Evolutionary conservation across 2,888 invertebrate species (phyloP).

Genomic region (Eudemis profundana): DNA sequence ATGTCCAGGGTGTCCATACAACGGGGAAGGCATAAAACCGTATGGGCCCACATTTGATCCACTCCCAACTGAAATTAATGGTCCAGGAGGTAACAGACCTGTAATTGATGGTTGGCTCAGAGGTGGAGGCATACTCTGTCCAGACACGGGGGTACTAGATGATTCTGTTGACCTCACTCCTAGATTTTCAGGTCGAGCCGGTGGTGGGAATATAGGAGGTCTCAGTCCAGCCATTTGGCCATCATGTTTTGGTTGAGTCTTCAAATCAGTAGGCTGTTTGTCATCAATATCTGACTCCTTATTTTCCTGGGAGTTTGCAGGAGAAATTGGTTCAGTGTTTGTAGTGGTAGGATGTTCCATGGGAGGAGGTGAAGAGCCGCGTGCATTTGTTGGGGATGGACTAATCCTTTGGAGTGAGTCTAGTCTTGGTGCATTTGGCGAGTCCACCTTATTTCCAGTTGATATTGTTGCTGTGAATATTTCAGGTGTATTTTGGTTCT

Average conservation of each 20-base stretch:
- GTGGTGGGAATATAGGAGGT: constrained; percentile 70
- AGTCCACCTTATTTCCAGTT: constrained; percentile 74
- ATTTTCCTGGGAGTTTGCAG: constrained; percentile 76
- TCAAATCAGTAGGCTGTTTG: constrained; percentile 78
- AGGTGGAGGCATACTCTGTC: constrained; percentile 77
- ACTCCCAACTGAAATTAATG: constrained; percentile 86
- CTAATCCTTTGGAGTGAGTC: constrained; percentile 78
- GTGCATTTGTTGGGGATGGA: constrained; percentile 75
- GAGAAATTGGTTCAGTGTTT: constrained; percentile 78
- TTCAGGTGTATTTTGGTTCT: constrained; percentile 79
- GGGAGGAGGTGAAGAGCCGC: constrained; percentile 74
- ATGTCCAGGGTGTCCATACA: constrained; percentile 74
- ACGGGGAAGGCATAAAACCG: constrained; percentile 84
- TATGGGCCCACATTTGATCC: constrained; percentile 85
- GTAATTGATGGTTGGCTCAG: constrained; percentile 84
- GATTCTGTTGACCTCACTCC: constrained; percentile 72
- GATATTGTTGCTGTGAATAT: constrained; percentile 82
- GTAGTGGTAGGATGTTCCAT: constrained; percentile 75
- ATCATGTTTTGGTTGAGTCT: constrained; percentile 76
- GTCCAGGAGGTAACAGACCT: constrained; percentile 85
- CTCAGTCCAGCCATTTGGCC: constrained; percentile 62
- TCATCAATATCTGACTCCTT: constrained; percentile 78
- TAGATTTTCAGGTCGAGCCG: constrained; percentile 74
- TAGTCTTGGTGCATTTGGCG: constrained; percentile 73
- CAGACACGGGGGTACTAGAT: constrained; percentile 67